Percentiles rank a stretch among this genome's conserved stretches.
Evolutionary conservation across 2,113 vertebrate genomes (phyloP).

Genomic region (Cyrtonyx montezumae): DNA sequence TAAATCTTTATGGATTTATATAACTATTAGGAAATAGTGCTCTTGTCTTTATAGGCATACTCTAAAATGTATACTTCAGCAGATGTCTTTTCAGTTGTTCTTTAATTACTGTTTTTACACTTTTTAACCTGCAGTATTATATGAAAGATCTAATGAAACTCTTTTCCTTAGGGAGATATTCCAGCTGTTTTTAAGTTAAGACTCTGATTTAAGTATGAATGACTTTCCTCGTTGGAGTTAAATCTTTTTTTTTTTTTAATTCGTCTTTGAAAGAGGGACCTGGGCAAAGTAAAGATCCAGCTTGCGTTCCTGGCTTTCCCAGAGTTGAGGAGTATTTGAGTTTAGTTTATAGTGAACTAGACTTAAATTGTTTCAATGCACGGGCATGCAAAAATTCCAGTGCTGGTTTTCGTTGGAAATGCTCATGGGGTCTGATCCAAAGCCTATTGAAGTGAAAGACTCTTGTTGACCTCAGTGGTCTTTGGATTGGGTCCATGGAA

Average conservation of each 20-base stretch:
- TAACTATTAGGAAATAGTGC: constrained; percentile 60
- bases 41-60: constrained; percentile 67
- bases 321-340: constrained; percentile 4
- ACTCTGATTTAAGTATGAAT: background rate
- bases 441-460: constrained; percentile 56
- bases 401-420: constrained; percentile 65
- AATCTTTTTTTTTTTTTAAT: background rate
- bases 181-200: background rate
- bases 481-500: constrained; percentile 60
- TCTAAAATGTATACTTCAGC: constrained; percentile 48
- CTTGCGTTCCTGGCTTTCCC: background rate
- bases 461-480: constrained; percentile 65
- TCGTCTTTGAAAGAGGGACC: background rate
- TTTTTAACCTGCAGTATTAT: background rate
- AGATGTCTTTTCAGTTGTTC: constrained; percentile 53
- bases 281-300: background rate
- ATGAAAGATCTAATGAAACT: background rate
- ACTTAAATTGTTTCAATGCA: constrained; percentile 53
- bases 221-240: background rate
- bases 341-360: constrained; percentile 35
- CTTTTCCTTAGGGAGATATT: background rate
- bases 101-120: constrained; percentile 50
- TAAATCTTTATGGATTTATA: constrained; percentile 71
- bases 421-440: constrained; percentile 45
- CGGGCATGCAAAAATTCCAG: constrained; percentile 24